phyloP scores from a whole-genome alignment of 2,113 vertebrate genomes.

The Thermophis baileyi region DNA sequence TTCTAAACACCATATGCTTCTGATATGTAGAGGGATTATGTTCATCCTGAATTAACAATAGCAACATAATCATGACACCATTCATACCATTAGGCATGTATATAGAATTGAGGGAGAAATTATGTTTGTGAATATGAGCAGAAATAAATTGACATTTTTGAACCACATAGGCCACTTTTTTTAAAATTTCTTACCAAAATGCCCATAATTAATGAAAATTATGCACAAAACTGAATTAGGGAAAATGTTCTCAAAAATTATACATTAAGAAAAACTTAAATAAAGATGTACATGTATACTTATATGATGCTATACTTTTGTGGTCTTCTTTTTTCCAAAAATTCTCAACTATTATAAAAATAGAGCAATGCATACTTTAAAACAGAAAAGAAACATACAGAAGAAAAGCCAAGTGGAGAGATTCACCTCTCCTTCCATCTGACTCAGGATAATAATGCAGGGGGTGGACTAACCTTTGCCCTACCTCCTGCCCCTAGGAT shows the following conservation, averaged over 20 bases:
- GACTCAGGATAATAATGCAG: neutral
- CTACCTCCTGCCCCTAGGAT: neutral
- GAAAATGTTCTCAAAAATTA: neutral
- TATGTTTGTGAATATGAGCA: neutral
- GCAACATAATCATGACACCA: neutral
- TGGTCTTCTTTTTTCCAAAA: neutral
- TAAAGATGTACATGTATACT: neutral
- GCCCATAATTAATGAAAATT: neutral
- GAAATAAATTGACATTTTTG: neutral
- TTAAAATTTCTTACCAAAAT: neutral
- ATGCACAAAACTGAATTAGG: neutral
- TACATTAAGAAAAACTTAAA: neutral
- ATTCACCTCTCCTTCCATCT: neutral
- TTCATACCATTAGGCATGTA: neutral
- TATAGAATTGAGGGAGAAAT: neutral
- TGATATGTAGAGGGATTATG: neutral
- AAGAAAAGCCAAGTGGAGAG: neutral
- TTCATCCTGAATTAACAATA: neutral
- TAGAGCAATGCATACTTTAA: neutral
- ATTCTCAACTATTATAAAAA: neutral
- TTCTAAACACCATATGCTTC: neutral
- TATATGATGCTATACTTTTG: neutral
- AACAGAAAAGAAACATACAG: neutral
- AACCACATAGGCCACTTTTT: neutral
- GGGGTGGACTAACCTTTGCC: neutral